These are phyloP conservation scores for Trachops cirrhosus DNA, from an alignment of 2,797 vertebrate genomes.

Conservation along the genomic window DNA sequence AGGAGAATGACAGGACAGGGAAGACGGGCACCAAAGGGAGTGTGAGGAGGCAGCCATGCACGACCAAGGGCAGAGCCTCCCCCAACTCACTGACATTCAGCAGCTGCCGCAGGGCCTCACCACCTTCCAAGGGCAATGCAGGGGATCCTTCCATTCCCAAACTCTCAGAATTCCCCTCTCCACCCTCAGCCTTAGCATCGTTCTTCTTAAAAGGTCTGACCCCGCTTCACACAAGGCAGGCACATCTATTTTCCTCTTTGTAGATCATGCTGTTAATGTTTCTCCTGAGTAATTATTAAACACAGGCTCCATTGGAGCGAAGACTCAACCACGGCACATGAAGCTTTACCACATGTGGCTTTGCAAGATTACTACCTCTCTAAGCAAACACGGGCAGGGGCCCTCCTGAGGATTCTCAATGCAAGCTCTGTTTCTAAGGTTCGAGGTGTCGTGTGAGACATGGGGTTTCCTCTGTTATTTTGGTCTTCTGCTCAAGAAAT, in stretches of 20 bases:
- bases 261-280: neutral
- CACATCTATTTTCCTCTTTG: neutral
- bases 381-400: neutral
- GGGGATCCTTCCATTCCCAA: neutral
- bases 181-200: neutral
- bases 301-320: neutral
- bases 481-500: neutral
- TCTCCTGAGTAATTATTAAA: neutral
- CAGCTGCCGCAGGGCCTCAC: neutral
- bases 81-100: neutral
- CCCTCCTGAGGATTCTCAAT: neutral
- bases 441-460: neutral
- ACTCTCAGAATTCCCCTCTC: neutral
- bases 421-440: neutral
- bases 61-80: constrained; percentile 6
- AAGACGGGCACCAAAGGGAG: neutral
- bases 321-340: neutral
- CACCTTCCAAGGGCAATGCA: neutral
- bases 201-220: neutral
- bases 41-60: neutral
- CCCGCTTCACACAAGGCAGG: neutral
- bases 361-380: neutral
- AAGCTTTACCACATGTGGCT: neutral
- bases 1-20: neutral
- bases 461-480: constrained; percentile 1